Evolutionary conservation across 2,113 vertebrate species (phyloP), one percentile per base, ranked within the genome.

Genomic region (Atractosteus spatula): DNA sequence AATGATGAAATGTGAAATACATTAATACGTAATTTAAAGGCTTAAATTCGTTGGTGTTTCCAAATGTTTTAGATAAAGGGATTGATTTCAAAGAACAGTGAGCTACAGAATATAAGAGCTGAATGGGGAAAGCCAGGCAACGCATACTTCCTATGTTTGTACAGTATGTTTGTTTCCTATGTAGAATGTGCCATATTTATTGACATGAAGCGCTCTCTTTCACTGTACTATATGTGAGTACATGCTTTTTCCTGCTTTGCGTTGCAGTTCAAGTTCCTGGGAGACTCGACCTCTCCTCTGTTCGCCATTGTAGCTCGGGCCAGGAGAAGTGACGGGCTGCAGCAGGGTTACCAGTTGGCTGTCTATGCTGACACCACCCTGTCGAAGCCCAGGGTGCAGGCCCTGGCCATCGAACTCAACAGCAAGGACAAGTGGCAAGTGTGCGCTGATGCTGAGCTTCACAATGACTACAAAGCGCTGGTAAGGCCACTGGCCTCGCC

Each of bases 271-370:
- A 74, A 71, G 59, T 82, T 77, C 79, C 83, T 83, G 70, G 80
- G 74, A 73, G 83, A 83, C 0, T 0, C 70, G 63, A 75, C 79
- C 74, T 71, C 81, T 73, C 83, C 86, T 70, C 77, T 76, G 69
- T 62, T 87, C 51, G 82, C 84, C 0, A 16, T 87, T 62, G 77
- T 87, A 72, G 78, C 80, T 68, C 81, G 82, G 71, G 85, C 87
- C 73, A 77, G 85, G 62, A 82, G 78, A 72, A 83, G 72, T 73
- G 81, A 90, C 81, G 83, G 57, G 71, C 77, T 61, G 81, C 80
- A 84, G 66, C 78, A 82, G 77, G 87, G 89, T 75, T 87, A 89
- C 73, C 82, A 85, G 76, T 77, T 83, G 56, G 86, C 84, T 69
- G 74, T 80, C 72, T 88, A 88, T 77, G 66, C 80, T 76, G 82